Conservation (phyloP, 2,113 vertebrate genomes). For the Montifringilla adamsi region DNA sequence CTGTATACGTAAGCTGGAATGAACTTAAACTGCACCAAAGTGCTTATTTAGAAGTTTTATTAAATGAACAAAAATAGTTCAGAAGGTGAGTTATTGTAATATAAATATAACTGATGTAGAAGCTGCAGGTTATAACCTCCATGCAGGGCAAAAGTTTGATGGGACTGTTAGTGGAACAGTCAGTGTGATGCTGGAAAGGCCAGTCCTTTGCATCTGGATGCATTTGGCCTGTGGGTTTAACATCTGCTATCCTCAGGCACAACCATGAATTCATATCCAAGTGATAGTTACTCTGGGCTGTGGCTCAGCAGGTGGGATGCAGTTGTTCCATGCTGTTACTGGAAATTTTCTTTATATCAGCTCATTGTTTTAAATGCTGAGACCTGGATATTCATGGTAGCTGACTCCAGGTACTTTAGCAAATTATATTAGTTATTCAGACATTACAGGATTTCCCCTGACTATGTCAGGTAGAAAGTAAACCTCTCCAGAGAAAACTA, state of each 20-base stretch:
- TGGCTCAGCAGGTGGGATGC: not conserved
- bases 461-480: not conserved
- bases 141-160: not conserved
- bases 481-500: not conserved
- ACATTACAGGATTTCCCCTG: not conserved
- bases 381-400: not conserved
- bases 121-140: not conserved
- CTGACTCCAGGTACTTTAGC: not conserved
- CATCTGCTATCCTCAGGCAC: not conserved
- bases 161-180: not conserved
- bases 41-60: not conserved
- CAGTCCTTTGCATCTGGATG: not conserved
- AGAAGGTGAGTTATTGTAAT: not conserved
- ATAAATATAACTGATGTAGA: not conserved
- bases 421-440: not conserved
- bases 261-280: not conserved
- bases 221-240: not conserved
- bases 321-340: not conserved
- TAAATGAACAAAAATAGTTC: not conserved
- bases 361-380: not conserved
- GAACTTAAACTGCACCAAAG: not conserved
- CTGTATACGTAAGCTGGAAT: not conserved
- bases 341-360: not conserved
- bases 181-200: not conserved
- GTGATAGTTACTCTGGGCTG: not conserved